These are phyloP conservation scores for Dufourea novaeangliae DNA, from an alignment of 1,140 invertebrate species.

Conservation along the genomic window DNA sequence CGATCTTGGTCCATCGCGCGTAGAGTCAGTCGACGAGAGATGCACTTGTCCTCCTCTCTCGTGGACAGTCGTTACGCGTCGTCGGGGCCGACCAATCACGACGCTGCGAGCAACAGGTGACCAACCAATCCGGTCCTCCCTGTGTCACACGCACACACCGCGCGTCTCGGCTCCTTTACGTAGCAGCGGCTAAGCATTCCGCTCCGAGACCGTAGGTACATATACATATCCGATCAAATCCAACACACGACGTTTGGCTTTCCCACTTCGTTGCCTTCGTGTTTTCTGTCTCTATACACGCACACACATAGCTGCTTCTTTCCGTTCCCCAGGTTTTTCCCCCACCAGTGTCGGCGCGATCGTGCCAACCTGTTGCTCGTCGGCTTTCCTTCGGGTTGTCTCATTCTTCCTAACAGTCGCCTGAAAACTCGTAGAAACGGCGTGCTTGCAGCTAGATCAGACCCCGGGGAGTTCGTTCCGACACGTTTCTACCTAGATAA, in stretches of 20 bases:
- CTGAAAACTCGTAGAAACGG: not conserved
- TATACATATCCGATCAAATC: conserved; percentile 42
- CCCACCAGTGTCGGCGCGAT: not conserved
- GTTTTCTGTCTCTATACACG: conserved; percentile 25
- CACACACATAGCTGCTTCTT: not conserved
- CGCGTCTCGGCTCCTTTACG: conserved; percentile 40
- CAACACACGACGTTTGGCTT: conserved; percentile 22
- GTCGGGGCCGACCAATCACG: conserved; percentile 70
- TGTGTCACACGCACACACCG: conserved; percentile 55
- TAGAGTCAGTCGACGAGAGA: conserved; percentile 30
- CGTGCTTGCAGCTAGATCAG: too few relatives aligned
- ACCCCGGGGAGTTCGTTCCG: too few relatives aligned
- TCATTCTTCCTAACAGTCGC: conserved; percentile 34
- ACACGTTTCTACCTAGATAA: too few relatives aligned
- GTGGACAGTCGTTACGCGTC: conserved; percentile 66
- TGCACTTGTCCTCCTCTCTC: conserved; percentile 70
- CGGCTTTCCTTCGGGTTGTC: conserved; percentile 20
- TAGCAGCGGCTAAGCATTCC: conserved; percentile 32
- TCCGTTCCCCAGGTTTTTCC: conserved; percentile 7
- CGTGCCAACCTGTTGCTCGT: conserved; percentile 37
- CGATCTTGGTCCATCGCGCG: conserved; percentile 43
- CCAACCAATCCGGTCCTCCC: conserved; percentile 71
- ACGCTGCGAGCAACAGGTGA: conserved; percentile 77
- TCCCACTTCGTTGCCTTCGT: conserved; percentile 12
- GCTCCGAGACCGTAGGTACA: too few relatives aligned